These are phyloP conservation scores for Chamaea fasciata DNA, from an alignment of 2,113 vertebrate species.

Conservation along the genomic window DNA sequence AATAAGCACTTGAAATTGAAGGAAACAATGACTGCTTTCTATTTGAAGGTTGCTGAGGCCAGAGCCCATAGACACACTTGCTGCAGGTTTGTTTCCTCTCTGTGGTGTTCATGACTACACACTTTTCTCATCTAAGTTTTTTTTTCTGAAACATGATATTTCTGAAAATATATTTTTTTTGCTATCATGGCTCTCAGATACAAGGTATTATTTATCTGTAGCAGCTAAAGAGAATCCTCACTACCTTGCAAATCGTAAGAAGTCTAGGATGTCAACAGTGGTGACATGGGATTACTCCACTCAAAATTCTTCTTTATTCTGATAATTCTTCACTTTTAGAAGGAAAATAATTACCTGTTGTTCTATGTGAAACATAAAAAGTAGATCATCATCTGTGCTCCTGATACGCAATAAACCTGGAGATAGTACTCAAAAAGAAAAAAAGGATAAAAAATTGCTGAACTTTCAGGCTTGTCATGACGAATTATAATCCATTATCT, in stretches of 20 bases:
- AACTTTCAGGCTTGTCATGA: background rate
- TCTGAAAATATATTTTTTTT: background rate
- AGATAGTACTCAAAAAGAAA: background rate
- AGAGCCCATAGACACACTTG: background rate
- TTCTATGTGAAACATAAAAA: background rate
- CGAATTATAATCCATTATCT: background rate
- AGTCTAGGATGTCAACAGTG: background rate
- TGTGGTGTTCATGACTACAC: background rate
- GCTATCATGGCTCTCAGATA: background rate
- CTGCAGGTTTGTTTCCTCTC: background rate
- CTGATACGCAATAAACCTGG: background rate
- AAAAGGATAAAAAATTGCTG: background rate
- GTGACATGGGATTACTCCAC: background rate
- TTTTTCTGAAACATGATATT: background rate
- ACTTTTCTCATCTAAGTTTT: background rate
- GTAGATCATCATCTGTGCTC: background rate
- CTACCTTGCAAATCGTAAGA: background rate
- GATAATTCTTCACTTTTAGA: background rate
- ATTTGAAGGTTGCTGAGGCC: background rate
- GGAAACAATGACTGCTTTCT: background rate
- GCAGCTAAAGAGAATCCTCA: background rate
- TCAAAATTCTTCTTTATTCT: background rate
- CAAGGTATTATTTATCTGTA: background rate
- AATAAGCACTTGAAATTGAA: background rate
- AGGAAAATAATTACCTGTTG: background rate